Evolutionary conservation across 1,140 invertebrate genomes (phyloP).

Genomic region (Lamellibrachia luymesi): DNA sequence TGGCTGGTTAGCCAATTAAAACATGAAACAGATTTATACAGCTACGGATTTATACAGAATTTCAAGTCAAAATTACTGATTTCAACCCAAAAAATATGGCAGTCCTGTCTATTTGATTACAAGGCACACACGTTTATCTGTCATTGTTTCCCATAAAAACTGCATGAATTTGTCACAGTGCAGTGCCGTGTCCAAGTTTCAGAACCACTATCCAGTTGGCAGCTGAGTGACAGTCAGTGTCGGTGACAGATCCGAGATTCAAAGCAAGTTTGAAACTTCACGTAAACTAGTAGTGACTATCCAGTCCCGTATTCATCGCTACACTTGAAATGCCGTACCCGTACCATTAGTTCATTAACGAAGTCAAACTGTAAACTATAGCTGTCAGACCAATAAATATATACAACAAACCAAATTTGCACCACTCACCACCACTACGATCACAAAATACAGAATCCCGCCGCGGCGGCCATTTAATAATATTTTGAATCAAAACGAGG

Average conservation of each 20-base stretch:
- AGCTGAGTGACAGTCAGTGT: too few relatives aligned
- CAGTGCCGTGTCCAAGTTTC: too few relatives aligned
- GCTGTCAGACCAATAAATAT: background rate
- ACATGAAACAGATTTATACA: too few relatives aligned
- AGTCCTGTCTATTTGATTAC: too few relatives aligned
- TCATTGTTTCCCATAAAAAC: too few relatives aligned
- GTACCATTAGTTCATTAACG: background rate
- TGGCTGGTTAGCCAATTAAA: too few relatives aligned
- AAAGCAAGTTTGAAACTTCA: background rate
- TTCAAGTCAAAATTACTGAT: too few relatives aligned
- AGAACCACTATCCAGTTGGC: too few relatives aligned
- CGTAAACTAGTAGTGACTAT: background rate
- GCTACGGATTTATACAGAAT: too few relatives aligned
- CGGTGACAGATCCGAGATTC: background rate
- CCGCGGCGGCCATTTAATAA: background rate
- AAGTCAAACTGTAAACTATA: background rate
- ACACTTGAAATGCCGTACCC: background rate
- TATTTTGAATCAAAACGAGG: background rate
- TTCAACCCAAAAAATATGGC: too few relatives aligned
- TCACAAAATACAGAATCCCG: background rate
- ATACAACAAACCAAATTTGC: background rate
- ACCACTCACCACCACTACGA: background rate
- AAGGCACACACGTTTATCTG: too few relatives aligned
- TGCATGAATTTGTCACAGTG: too few relatives aligned
- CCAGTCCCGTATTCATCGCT: background rate